Base-by-base conservation (phyloP, 2,888 invertebrate genomes). In the Aradus depressus region DNA sequence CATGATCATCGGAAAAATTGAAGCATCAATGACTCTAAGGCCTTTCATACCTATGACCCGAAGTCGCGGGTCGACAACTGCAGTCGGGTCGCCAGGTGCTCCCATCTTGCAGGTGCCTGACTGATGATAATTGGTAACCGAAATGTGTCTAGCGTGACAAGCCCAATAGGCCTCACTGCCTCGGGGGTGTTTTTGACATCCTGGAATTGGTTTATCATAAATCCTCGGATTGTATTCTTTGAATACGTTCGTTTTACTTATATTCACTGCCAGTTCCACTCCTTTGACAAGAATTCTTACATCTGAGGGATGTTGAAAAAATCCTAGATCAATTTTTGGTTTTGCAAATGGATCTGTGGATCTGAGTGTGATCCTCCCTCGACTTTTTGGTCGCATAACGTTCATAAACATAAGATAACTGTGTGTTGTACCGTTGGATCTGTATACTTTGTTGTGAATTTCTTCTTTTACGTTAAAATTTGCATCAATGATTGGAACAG, bases 321-420 rank as follows among this genome's bases (percentile, higher is more conserved):
- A 85, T 61, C 84, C 83, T 2, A 83, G 75, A 57, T 77, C 74
- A 52, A 86, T 73, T 35, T 73, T 65, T 0, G 85, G 85, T 60
- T 77, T 72, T 19, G 76, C 74, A 18, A 72, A 71, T 0, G 82
- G 83, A 64, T 84, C 75, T 1, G 64, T 73, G 44, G 76, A 73
- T 60, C 72, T 75, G 12, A 87, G 68, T 61, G 75, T 75, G 14
- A 87, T 65, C 50, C 70, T 69, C 1, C 86, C 86, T n/a, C 75
- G 72, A 25, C 81, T 81, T 61, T 75, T 76, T 0, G 85, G 81
- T 43, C 81, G 72, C 67, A 86, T 61, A 2, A 80, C 64, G 72
- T 79, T 75, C 2, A 79, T 76, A 47, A 77, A 74, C 42, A 76
- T 70, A 63, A 72, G 75, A 70, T 74, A 81, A 6, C 69, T 67